phyloP scores from a whole-genome alignment of 2,888 invertebrate genomes.

The Automeris io region DNA sequence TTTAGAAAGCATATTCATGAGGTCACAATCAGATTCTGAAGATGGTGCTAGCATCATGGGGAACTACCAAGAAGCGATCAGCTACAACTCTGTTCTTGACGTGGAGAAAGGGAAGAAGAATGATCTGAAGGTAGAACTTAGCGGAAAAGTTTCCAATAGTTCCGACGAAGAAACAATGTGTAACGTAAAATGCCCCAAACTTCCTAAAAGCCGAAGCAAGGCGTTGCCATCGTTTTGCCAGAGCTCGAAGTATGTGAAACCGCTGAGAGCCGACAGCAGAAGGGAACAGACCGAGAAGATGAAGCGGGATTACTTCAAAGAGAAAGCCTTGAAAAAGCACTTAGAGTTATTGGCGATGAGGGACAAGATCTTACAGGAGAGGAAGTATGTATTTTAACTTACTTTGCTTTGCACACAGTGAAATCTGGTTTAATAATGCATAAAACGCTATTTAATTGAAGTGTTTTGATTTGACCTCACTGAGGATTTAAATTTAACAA shows the following conservation, averaged over 20 bases:
- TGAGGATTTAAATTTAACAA: too few relatives aligned
- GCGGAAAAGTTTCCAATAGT: constrained; percentile 42
- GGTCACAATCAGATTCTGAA: constrained; percentile 45
- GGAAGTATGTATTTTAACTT: constrained; percentile 67
- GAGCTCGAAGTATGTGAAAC: constrained; percentile 57
- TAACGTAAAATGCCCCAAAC: constrained; percentile 55
- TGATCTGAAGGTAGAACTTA: constrained; percentile 44
- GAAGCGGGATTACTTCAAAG: constrained; percentile 55
- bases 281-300: constrained; percentile 44
- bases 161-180: constrained; percentile 39
- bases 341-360: constrained; percentile 72
- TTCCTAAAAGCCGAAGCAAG: constrained; percentile 54
- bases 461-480: too few relatives aligned
- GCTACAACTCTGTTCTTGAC: constrained; percentile 59
- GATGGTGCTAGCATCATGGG: constrained; percentile 24
- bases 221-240: constrained; percentile 56
- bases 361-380: constrained; percentile 77
- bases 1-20: constrained; percentile 37
- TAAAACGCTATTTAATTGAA: too few relatives aligned
- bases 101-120: constrained; percentile 32
- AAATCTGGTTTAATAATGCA: too few relatives aligned
- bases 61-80: constrained; percentile 24
- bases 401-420: not conserved
- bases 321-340: constrained; percentile 73
- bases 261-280: constrained; percentile 27